Evolutionary conservation across 2,888 invertebrate genomes (phyloP), one percentile per base, ranked within the genome.

Genomic region (Acanthosepion pharaonis): DNA sequence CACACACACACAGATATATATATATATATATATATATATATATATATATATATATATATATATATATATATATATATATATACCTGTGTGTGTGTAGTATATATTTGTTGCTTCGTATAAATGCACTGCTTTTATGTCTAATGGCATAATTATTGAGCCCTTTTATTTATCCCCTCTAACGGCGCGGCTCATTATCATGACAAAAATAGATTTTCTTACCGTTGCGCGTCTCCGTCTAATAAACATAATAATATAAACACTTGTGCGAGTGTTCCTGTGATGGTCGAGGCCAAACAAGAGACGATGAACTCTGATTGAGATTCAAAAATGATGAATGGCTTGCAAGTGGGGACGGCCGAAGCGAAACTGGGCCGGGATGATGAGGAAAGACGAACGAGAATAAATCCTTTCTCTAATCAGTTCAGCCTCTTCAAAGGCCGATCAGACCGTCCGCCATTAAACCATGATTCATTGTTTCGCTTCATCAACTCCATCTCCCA

Each of bases 241-340:
- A 6, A 33, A 33, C n/a, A 33, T 78, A 78, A 78, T 33, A 78
- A 33, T n/a, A 33, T 78, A n/a, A 33, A 15, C 78, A 78, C 78
- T 78, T 78, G n/a, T n/a, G 15, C 18, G 78, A 59, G 25, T 25
- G 78, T 28, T n/a, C 78, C 28, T n/a, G n/a, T 78, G 78, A 78
- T 78, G 78, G 78, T 11, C 15, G 33, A 42, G 78, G 78, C 78
- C 78, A n/a, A 78, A 5, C 15, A n/a, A 78, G 78, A 78, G 78
- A 78, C 78, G n/a, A 11, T 78, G 78, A 78, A 78, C 78, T 78
- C 15, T 78, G 78, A 78, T 78, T 33, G 78, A 11, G 78, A 78
- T 78, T 78, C 78, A 78, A 78, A 78, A 78, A 78, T 78, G 78
- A 78, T 78, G 78, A 78, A 78, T 78, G n/a, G 33, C 33, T 78